Evolutionary conservation across 2,113 vertebrate species (phyloP).

Genomic region (Agelaius phoeniceus): DNA sequence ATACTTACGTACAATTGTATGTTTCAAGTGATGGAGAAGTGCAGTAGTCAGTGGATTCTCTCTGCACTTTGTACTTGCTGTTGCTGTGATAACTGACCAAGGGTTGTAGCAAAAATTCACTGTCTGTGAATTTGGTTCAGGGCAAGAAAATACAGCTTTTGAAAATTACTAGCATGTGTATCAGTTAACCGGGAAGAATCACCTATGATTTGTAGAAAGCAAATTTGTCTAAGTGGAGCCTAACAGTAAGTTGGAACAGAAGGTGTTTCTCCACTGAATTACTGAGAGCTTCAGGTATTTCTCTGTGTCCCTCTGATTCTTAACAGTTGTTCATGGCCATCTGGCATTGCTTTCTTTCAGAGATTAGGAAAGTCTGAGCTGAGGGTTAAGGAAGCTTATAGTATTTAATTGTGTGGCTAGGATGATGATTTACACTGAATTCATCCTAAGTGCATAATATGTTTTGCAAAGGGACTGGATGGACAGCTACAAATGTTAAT

Average conservation of each 20-base stretch:
- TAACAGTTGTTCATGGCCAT: conserved; percentile 82
- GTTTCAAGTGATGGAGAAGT: neutral
- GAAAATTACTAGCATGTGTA: neutral
- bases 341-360: conserved; percentile 80
- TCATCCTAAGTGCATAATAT: conserved; percentile 42
- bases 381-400: conserved; percentile 72
- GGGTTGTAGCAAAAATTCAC: neutral
- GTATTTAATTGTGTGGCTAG: conserved; percentile 62
- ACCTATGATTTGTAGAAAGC: neutral
- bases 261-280: neutral
- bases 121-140: neutral
- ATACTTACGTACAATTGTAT: neutral
- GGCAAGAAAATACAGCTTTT: neutral
- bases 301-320: conserved; percentile 59
- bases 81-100: neutral
- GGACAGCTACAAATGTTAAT: neutral
- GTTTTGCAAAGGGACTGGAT: conserved; percentile 5
- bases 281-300: conserved; percentile 67
- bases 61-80: neutral
- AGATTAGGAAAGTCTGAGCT: conserved; percentile 81
- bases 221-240: neutral
- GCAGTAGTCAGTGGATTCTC: neutral
- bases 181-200: neutral
- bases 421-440: conserved; percentile 53
- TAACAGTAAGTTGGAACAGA: neutral